Evolutionary conservation across 2,888 invertebrate genomes (phyloP).

Genomic region (Lucinisca nassula): DNA sequence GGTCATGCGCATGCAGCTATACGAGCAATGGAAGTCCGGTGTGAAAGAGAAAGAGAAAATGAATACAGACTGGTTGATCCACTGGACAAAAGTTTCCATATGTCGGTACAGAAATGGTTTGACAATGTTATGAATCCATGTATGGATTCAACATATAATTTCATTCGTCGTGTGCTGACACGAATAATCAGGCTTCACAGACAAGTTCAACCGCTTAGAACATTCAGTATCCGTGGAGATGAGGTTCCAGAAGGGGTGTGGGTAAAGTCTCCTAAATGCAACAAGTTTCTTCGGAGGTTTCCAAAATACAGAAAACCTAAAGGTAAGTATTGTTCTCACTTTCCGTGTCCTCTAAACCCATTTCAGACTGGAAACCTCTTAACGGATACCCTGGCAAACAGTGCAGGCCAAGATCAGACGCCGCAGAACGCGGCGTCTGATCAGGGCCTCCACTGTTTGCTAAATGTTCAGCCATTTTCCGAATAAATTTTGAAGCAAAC

Average conservation of each 20-base stretch:
- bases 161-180: slow-evolving; percentile 37
- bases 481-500: too few relatives aligned
- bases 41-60: slow-evolving; percentile 1
- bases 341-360: too few relatives aligned
- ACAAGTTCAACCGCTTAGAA: slow-evolving; percentile 27
- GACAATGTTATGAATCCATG: slow-evolving; percentile 74
- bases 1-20: slow-evolving; percentile 83
- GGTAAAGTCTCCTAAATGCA: slow-evolving; percentile 63
- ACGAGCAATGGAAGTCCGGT: slow-evolving; percentile 79
- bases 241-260: slow-evolving; percentile 63
- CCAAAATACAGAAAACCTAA: background rate
- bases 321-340: background rate
- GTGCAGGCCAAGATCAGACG: too few relatives aligned
- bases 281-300: background rate
- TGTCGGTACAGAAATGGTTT: slow-evolving; percentile 64
- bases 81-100: slow-evolving; percentile 60
- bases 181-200: slow-evolving; percentile 40
- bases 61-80: slow-evolving; percentile 37
- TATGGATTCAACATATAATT: slow-evolving; percentile 46
- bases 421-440: too few relatives aligned
- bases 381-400: too few relatives aligned
- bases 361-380: too few relatives aligned
- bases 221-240: slow-evolving; percentile 47
- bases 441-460: too few relatives aligned
- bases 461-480: too few relatives aligned